These are phyloP conservation scores for Anthopleura xanthogrammica DNA, from an alignment of 92 coral and sea anemone species.

Conservation along the genomic window DNA sequence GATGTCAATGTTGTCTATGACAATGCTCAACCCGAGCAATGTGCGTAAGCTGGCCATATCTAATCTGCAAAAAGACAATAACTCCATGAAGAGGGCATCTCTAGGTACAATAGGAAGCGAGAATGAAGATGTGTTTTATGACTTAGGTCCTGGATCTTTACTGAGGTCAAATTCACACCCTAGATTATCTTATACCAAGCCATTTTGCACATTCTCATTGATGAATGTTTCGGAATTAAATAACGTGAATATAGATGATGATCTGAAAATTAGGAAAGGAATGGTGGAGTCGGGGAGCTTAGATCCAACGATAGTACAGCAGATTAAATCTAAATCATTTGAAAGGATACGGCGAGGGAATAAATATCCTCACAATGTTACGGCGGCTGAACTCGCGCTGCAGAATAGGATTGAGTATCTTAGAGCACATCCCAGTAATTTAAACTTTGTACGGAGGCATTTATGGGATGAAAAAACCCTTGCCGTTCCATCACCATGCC, in stretches of 20 bases:
- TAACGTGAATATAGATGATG: conserved; percentile 72
- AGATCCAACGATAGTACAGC: not conserved
- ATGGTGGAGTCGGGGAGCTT: conserved; percentile 18
- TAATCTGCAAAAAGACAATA: conserved; percentile 37
- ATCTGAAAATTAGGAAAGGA: conserved; percentile 44
- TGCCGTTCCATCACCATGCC: conserved; percentile 44
- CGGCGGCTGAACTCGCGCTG: conserved; percentile 34
- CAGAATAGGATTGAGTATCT: conserved; percentile 70
- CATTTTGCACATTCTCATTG: conserved; percentile 81
- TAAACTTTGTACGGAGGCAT: conserved; percentile 69
- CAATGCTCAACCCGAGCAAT: conserved; percentile 89
- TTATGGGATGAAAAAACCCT: conserved; percentile 49
- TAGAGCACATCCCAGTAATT: conserved; percentile 69
- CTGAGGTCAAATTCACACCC: conserved; percentile 86
- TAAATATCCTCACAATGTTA: conserved; percentile 10
- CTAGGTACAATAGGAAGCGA: conserved; percentile 58
- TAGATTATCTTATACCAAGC: conserved; percentile 58
- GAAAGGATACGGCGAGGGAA: not conserved
- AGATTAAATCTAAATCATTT: conserved; percentile 12
- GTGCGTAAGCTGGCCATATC: conserved; percentile 68
- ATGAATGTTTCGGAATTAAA: conserved; percentile 73
- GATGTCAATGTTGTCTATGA: conserved; percentile 80
- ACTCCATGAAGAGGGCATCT: conserved; percentile 20
- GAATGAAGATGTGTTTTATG: conserved; percentile 61
- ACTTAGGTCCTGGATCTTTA: conserved; percentile 46